Evolutionary conservation across 2,888 invertebrate species (phyloP).

Genomic region (Subacronicta megacephala): DNA sequence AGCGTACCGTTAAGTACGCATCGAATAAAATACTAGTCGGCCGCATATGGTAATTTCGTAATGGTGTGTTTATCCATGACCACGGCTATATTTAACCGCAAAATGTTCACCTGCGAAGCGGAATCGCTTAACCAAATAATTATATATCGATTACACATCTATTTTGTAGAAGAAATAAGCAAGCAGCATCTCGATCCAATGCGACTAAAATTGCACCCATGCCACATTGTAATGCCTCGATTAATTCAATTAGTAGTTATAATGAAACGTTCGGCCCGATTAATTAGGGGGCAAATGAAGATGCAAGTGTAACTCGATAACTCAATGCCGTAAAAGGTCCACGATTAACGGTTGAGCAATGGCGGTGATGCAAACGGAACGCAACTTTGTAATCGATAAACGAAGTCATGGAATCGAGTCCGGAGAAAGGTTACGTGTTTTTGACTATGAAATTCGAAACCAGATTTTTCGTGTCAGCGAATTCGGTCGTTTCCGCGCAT

Average conservation of each 20-base stretch:
- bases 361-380: conserved; percentile 59
- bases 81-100: conserved; percentile 66
- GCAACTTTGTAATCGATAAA: conserved; percentile 62
- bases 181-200: conserved; percentile 33
- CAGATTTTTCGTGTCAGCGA: conserved; percentile 21
- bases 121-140: conserved; percentile 69
- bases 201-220: conserved; percentile 39
- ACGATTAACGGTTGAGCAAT: conserved; percentile 62
- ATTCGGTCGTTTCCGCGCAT: conserved; percentile 13
- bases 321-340: conserved; percentile 61
- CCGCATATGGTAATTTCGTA: conserved; percentile 81
- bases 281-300: conserved; percentile 51
- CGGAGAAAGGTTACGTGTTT: conserved; percentile 52
- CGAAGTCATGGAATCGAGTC: conserved; percentile 48
- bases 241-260: conserved; percentile 60
- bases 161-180: conserved; percentile 43
- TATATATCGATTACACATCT: conserved; percentile 56
- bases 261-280: conserved; percentile 44
- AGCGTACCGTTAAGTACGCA: conserved; percentile 76
- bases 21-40: conserved; percentile 73
- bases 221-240: conserved; percentile 30
- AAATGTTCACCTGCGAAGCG: conserved; percentile 60
- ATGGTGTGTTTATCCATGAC: conserved; percentile 78
- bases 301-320: conserved; percentile 57
- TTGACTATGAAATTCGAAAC: conserved; percentile 40